These are phyloP conservation scores for Incurvaria masculella DNA, from an alignment of 2,888 invertebrate species.

Conservation along the genomic window DNA sequence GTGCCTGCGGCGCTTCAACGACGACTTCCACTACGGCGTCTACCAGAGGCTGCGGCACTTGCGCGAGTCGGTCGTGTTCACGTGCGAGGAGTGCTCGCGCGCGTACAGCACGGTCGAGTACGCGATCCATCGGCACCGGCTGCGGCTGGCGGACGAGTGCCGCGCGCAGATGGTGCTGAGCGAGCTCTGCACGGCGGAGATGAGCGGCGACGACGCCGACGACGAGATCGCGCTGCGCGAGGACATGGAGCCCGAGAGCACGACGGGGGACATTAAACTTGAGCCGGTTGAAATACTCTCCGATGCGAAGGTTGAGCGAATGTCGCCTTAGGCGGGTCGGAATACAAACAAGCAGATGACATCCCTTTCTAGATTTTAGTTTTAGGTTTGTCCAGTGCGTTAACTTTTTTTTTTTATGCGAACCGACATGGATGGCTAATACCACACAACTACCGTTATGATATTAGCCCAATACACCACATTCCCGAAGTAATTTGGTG, in stretches of 20 bases:
- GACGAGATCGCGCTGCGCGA: constrained; percentile 14
- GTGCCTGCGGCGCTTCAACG: constrained; percentile 32
- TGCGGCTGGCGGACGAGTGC: constrained; percentile 18
- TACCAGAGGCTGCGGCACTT: constrained; percentile 28
- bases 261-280: constrained; percentile 20
- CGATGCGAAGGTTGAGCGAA: constrained; percentile 18
- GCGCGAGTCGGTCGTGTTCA: constrained; percentile 27
- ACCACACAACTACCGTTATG: too few relatives aligned
- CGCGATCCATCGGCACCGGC: constrained; percentile 28
- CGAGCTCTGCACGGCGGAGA: constrained; percentile 37
- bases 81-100: constrained; percentile 26
- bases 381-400: too few relatives aligned
- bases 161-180: constrained; percentile 29
- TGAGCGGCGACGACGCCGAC: constrained; percentile 32
- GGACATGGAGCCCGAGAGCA: constrained; percentile 31
- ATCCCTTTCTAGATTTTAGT: too few relatives aligned
- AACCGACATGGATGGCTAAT: too few relatives aligned
- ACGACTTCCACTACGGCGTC: constrained; percentile 23
- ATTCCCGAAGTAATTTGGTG: too few relatives aligned
- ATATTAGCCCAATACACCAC: too few relatives aligned
- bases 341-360: too few relatives aligned
- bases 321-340: too few relatives aligned
- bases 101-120: constrained; percentile 32
- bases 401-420: too few relatives aligned
- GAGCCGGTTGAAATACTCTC: constrained; percentile 7